Evolutionary conservation across 1,140 invertebrate species (phyloP).

Genomic region (Doryteuthis pealeii): DNA sequence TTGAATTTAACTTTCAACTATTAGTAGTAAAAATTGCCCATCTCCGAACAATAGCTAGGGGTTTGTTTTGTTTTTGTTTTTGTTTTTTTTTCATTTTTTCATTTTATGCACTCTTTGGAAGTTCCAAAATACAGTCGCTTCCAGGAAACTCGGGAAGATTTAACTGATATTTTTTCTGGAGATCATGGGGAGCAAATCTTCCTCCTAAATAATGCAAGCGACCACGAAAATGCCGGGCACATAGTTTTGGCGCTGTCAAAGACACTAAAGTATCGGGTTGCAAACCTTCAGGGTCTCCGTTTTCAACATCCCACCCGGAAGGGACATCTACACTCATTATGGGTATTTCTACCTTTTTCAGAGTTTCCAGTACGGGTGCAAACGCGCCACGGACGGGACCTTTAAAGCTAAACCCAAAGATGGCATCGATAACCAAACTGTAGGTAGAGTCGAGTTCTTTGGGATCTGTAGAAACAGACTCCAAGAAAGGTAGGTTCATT

Average conservation of each 20-base stretch:
- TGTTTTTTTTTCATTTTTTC: too few relatives aligned
- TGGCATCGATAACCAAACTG: constrained; percentile 71
- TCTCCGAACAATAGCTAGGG: too few relatives aligned
- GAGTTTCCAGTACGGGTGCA: constrained; percentile 66
- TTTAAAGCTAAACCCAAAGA: constrained; percentile 98
- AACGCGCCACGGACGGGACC: constrained; percentile 84
- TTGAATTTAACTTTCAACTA: too few relatives aligned
- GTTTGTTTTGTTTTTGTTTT: too few relatives aligned
- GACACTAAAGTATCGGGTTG: constrained; percentile 86
- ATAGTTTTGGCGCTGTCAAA: constrained; percentile 90
- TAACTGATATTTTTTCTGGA: constrained; percentile 78
- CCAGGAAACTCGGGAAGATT: constrained; percentile 79
- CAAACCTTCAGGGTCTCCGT: constrained; percentile 56
- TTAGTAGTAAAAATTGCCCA: too few relatives aligned
- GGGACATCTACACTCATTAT: constrained; percentile 93
- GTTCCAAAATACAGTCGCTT: constrained; percentile 65
- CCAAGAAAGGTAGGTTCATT: constrained; percentile 78
- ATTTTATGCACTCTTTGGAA: too few relatives aligned
- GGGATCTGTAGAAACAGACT: constrained; percentile 64
- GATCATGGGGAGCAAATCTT: constrained; percentile 80
- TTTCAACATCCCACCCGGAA: constrained; percentile 95
- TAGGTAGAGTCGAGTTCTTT: constrained; percentile 55
- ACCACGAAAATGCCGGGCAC: constrained; percentile 78
- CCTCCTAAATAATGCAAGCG: constrained; percentile 87
- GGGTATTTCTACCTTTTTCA: constrained; percentile 69